Conservation (phyloP, 1,140 invertebrate genomes). For the Coenobita brevimanus region DNA sequence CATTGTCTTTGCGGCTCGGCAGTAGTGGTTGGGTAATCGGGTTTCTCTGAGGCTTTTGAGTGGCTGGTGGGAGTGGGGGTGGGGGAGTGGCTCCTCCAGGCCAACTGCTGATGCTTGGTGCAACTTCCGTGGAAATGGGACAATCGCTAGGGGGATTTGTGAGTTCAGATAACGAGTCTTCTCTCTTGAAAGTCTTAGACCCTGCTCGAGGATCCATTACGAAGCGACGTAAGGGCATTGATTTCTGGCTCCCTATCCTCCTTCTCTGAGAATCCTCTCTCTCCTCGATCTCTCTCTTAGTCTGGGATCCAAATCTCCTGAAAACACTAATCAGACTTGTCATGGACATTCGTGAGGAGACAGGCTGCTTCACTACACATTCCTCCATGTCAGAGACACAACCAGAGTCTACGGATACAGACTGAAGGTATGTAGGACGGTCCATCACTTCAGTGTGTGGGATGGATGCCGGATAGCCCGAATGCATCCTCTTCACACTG, state of each 20-base stretch:
- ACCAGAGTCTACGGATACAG: conserved; percentile 61
- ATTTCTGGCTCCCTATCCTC: neutral
- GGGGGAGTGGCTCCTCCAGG: neutral
- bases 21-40: neutral
- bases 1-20: neutral
- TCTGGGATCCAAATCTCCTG: conserved; percentile 21
- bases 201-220: conserved; percentile 33
- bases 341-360: conserved; percentile 53
- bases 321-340: conserved; percentile 51
- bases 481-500: neutral
- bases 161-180: neutral
- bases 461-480: neutral
- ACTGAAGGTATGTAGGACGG: conserved; percentile 56
- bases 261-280: neutral
- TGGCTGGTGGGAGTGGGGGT: neutral
- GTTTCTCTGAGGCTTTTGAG: neutral
- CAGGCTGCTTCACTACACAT: neutral
- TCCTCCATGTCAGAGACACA: conserved; percentile 54
- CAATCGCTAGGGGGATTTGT: neutral
- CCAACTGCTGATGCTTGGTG: neutral
- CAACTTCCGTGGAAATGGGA: neutral
- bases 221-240: conserved; percentile 22
- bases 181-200: neutral
- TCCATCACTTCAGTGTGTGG: conserved; percentile 26
- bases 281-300: neutral